These are phyloP conservation scores for Loriculus beryllinus DNA, from an alignment of 2,797 vertebrate genomes.

Conservation along the genomic window DNA sequence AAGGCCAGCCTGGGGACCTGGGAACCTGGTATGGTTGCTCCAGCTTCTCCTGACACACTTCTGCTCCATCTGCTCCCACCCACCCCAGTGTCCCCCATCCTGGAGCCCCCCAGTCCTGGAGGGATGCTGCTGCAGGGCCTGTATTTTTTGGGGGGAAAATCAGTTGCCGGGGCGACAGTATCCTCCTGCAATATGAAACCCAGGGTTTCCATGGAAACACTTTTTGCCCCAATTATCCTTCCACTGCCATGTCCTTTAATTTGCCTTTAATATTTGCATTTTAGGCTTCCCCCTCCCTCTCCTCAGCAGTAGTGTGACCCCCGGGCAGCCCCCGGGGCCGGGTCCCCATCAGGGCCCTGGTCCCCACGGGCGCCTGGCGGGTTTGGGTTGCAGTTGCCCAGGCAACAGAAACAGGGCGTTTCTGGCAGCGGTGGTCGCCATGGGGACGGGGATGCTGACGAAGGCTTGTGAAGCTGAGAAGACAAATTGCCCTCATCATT, in stretches of 20 bases:
- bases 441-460: conserved; percentile 85
- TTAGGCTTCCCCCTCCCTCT: background rate
- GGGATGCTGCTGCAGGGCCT: background rate
- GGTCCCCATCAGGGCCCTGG: conserved; percentile 30
- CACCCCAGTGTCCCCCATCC: fast-evolving
- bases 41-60: conserved; percentile 28
- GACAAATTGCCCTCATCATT: conserved; percentile 85
- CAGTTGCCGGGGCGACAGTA: conserved; percentile 76
- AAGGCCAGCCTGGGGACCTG: background rate
- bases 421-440: conserved; percentile 79
- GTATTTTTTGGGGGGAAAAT: background rate
- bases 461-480: conserved; percentile 83
- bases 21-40: background rate
- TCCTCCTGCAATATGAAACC: conserved; percentile 74
- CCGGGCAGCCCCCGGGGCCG: background rate
- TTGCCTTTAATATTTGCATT: conserved; percentile 6
- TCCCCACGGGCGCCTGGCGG: conserved; percentile 43
- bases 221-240: conserved; percentile 76
- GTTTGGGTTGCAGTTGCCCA: conserved; percentile 81
- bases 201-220: conserved; percentile 77
- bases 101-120: background rate
- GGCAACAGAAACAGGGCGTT: conserved; percentile 84
- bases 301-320: background rate
- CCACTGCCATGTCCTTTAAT: conserved; percentile 34
- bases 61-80: background rate